Conservation (phyloP, 92 coral and sea anemone species). For the Siderastrea radians region DNA sequence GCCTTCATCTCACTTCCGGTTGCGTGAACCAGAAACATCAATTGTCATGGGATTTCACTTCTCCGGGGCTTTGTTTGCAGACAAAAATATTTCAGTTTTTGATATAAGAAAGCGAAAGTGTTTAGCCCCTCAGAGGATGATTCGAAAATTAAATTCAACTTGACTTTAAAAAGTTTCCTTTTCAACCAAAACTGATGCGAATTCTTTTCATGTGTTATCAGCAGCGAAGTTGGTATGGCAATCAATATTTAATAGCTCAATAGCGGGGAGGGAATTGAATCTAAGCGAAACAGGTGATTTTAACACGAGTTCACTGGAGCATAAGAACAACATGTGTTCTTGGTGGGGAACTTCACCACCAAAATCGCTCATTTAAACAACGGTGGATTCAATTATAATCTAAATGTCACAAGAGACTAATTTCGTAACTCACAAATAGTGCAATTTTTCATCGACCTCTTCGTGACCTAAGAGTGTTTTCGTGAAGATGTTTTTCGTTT, state of each 20-base stretch:
- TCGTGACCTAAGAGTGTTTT: background rate
- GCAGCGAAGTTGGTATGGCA: conserved; percentile 69
- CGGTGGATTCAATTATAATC: background rate
- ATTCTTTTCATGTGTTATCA: conserved; percentile 93
- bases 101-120: conserved; percentile 26
- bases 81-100: background rate
- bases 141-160: background rate
- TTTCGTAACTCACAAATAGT: background rate
- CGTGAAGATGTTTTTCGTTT: background rate
- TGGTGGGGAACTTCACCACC: background rate
- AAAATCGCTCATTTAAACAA: background rate
- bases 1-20: conserved; percentile 78
- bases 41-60: conserved; percentile 17
- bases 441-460: background rate
- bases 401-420: too few species aligned
- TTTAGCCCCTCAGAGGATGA: background rate
- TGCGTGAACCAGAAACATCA: conserved; percentile 74
- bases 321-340: conserved; percentile 71
- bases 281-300: conserved; percentile 89
- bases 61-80: background rate
- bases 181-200: conserved; percentile 52
- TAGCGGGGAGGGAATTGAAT: conserved; percentile 70
- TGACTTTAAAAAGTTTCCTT: background rate
- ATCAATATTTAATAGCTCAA: conserved; percentile 86
- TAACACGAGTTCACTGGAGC: conserved; percentile 63